phyloP scores from a whole-genome alignment of 2,113 vertebrate genomes.

The Caranx ignobilis region DNA sequence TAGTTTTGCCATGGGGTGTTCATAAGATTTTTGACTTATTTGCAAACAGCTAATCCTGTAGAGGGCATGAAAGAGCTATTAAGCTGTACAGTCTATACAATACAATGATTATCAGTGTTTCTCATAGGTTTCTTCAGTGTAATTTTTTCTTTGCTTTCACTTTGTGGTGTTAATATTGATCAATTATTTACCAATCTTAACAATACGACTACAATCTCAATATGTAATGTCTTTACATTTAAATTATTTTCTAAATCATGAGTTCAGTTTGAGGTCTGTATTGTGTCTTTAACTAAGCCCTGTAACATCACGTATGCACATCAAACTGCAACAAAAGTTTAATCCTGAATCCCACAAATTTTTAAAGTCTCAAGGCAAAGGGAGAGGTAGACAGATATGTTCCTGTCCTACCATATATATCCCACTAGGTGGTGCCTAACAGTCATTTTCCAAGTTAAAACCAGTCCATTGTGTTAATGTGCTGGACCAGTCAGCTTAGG shows the following conservation, averaged over 20 bases:
- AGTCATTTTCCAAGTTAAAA: background rate
- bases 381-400: background rate
- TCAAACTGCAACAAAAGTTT: background rate
- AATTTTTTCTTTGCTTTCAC: background rate
- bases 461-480: background rate
- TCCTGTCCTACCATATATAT: background rate
- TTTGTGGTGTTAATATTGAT: background rate
- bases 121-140: background rate
- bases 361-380: background rate
- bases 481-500: too few species aligned
- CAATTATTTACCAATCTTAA: background rate
- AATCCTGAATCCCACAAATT: background rate
- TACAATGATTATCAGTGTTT: background rate
- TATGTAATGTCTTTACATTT: background rate
- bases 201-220: too few species aligned
- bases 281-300: too few species aligned
- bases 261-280: background rate
- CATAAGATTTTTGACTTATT: background rate
- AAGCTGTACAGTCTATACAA: background rate
- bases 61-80: background rate
- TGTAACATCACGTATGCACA: background rate
- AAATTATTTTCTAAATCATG: background rate
- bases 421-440: slow-evolving; percentile 47
- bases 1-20: background rate
- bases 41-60: background rate